These are phyloP conservation scores for Hippocampus mohnikei DNA, from an alignment of 2,113 vertebrate genomes.

Conservation along the genomic window DNA sequence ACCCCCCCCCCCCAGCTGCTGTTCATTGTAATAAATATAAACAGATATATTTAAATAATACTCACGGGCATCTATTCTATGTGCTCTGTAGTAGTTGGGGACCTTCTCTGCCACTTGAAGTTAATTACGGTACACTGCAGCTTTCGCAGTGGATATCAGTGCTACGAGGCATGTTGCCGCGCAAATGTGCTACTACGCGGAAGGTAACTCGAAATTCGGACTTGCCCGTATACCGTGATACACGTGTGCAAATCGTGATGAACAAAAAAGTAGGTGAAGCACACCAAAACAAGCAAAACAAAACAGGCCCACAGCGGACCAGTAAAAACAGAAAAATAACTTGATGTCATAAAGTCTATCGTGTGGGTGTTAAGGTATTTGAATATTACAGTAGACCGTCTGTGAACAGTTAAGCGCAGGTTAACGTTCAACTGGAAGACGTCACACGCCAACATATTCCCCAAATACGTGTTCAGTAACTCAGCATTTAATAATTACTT, in stretches of 20 bases:
- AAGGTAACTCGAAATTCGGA: no score
- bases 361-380: background rate
- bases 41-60: no score
- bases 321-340: background rate
- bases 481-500: background rate
- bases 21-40: no score
- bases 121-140: no score
- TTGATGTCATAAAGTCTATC: background rate
- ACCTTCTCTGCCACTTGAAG: no score
- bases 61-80: no score
- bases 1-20: no score
- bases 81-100: no score
- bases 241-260: background rate
- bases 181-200: no score
- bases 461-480: background rate
- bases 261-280: background rate
- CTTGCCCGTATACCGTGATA: background rate
- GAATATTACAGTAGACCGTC: background rate
- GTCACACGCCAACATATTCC: background rate
- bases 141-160: no score
- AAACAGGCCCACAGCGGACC: background rate
- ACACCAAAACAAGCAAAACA: background rate
- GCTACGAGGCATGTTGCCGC: no score
- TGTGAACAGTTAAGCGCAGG: constrained; percentile 15
- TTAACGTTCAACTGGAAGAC: constrained; percentile 31